Base-by-base conservation (phyloP, 2,888 invertebrate genomes). In the Herminia tarsipennalis region DNA sequence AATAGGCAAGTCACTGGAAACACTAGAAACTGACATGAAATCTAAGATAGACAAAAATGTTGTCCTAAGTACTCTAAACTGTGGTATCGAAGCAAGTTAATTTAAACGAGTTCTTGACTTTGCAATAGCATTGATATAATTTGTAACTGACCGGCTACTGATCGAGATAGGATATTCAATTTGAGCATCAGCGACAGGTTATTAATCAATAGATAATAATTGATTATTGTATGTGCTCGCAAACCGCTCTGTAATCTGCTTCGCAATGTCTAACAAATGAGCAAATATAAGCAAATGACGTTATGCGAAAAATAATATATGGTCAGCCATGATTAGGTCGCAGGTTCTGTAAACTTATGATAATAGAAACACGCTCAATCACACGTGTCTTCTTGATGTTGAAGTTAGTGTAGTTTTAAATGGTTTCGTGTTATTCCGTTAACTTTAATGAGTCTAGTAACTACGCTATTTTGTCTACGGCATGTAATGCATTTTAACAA, bases 181-280 rank as follows among this genome's bases (percentile, higher is more conserved):
- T 55, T 57, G 47, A 51, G 30, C 47, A 48, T 50, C 54, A 56
- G 25, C 45, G 43, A 30, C 38, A 13, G 33, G 34, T 44, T 61
- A 66, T 66, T 54, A 61, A 63, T 63, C 62, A 66, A 54, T 25
- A 20, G 20, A 45, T 62, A 53, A 65, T 62, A 53, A 65, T 62
- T 57, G 61, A 62, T 65, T 62, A 65, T 65, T 51, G 45, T 47
- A 42, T n/a, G n/a, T n/a, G n/a, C n/a, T n/a, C n/a, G n/a, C n/a
- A n/a, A n/a, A n/a, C 30, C 30, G 32, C 24, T 17, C 39, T 54
- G 43, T 50, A 59, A 59, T 59, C 60, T 59, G 29, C 44, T 55
- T 9, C 12, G 12, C 16, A 8, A n/a, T 8, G 14, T 22, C 9
- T 6, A n/a, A n/a, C n/a, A n/a, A n/a, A n/a, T 2, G 6, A 14